Evolutionary conservation across 2,113 vertebrate species (phyloP).

Genomic region (Puntigrus tetrazona): DNA sequence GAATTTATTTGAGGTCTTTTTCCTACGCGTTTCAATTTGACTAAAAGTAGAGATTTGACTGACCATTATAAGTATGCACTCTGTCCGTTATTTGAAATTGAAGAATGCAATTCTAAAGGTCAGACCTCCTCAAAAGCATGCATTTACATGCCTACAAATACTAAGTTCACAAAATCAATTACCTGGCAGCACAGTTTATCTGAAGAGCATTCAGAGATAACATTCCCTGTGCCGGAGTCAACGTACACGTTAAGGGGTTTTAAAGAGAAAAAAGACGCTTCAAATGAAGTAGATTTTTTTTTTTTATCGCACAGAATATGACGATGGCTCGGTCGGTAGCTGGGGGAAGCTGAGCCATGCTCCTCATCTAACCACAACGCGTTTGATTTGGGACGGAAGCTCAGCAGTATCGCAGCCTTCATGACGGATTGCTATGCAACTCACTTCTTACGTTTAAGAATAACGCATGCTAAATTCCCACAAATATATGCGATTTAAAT

Average conservation of each 20-base stretch:
- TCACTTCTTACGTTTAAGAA: neutral
- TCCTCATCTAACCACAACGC: neutral
- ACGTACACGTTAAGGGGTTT: neutral
- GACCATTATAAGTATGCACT: neutral
- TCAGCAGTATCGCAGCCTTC: neutral
- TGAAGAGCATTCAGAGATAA: slow-evolving; percentile 10
- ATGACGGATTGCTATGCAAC: neutral
- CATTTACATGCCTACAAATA: neutral
- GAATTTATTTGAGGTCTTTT: neutral
- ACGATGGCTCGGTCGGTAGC: neutral
- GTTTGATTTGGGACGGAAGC: slow-evolving; percentile 16
- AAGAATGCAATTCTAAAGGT: neutral
- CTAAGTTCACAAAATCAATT: slow-evolving; percentile 1
- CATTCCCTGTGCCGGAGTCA: neutral
- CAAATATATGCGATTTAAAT: neutral
- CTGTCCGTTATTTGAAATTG: neutral
- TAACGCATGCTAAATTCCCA: neutral
- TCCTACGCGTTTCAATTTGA: neutral
- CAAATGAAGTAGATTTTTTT: neutral
- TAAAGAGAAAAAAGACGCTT: neutral
- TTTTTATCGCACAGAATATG: neutral
- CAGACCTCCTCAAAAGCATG: neutral
- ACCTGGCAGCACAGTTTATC: slow-evolving; percentile 5
- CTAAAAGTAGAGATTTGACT: neutral
- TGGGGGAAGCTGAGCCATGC: neutral